Evolutionary conservation across 2,797 vertebrate genomes (phyloP).

Genomic region (Amazona ochrocephala): DNA sequence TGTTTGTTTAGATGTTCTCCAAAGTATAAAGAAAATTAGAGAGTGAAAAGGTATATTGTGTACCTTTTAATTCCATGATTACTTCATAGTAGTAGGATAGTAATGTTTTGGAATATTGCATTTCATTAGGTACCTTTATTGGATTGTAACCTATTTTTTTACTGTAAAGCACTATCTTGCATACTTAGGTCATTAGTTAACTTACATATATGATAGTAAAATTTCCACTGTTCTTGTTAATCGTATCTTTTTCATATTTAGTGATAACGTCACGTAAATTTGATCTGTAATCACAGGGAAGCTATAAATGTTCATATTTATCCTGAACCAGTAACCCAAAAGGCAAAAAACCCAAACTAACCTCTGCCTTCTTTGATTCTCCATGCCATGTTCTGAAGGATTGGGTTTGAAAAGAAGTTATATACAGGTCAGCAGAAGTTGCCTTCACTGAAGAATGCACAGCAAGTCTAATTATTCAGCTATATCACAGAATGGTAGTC

Average conservation of each 20-base stretch:
- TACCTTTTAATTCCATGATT: not conserved
- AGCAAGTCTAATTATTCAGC: not conserved
- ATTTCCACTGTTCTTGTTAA: not conserved
- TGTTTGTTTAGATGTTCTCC: not conserved
- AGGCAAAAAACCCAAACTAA: rapidly evolving
- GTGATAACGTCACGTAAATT: not conserved
- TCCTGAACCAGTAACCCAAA: not conserved
- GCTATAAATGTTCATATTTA: not conserved
- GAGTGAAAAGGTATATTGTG: not conserved
- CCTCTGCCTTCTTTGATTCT: not conserved
- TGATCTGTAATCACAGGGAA: not conserved
- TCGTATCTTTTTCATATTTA: not conserved
- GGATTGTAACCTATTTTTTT: not conserved
- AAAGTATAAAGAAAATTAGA: not conserved
- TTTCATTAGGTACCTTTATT: not conserved
- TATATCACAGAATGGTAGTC: not conserved
- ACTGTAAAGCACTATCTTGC: not conserved
- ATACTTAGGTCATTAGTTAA: not conserved
- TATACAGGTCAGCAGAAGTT: not conserved
- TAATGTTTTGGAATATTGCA: not conserved
- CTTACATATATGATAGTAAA: not conserved
- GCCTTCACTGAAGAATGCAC: not conserved
- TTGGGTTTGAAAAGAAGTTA: not conserved
- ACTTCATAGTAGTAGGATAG: not conserved
- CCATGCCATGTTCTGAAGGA: not conserved